Conservation (phyloP, 2,888 invertebrate species). For the Digitonthophagus gazella region DNA sequence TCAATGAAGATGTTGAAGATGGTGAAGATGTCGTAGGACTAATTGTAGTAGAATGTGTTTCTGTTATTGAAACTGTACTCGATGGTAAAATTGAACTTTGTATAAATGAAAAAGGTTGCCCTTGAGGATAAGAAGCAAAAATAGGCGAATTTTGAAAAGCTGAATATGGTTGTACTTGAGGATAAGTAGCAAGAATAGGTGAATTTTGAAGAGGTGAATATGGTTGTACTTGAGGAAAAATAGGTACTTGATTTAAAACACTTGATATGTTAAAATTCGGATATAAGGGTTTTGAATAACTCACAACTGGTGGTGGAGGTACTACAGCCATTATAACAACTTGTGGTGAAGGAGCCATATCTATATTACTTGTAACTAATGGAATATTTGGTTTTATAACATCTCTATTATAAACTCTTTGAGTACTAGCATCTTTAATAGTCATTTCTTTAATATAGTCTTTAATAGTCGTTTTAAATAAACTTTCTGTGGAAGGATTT, state of each 20-base stretch:
- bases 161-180: too few species aligned
- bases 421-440: too few species aligned
- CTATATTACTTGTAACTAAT: neutral
- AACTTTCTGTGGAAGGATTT: neutral
- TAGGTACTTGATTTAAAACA: neutral
- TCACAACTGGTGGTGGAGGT: neutral
- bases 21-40: neutral
- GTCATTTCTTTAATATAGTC: too few species aligned
- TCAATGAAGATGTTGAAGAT: neutral
- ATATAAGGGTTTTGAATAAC: neutral
- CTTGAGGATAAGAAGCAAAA: too few species aligned
- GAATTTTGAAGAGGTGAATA: too few species aligned
- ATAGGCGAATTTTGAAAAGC: too few species aligned
- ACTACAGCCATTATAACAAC: neutral
- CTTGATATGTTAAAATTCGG: neutral
- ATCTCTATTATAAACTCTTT: neutral
- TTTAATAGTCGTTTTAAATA: too few species aligned
- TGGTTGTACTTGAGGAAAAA: neutral
- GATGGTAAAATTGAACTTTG: too few species aligned
- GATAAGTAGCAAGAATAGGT: too few species aligned
- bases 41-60: too few species aligned
- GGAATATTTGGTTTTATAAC: neutral
- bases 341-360: neutral
- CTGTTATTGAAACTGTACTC: too few species aligned
- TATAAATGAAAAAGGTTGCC: too few species aligned